Base-by-base conservation (phyloP, 2,113 vertebrate genomes). In the Chelonoidis abingdonii region DNA sequence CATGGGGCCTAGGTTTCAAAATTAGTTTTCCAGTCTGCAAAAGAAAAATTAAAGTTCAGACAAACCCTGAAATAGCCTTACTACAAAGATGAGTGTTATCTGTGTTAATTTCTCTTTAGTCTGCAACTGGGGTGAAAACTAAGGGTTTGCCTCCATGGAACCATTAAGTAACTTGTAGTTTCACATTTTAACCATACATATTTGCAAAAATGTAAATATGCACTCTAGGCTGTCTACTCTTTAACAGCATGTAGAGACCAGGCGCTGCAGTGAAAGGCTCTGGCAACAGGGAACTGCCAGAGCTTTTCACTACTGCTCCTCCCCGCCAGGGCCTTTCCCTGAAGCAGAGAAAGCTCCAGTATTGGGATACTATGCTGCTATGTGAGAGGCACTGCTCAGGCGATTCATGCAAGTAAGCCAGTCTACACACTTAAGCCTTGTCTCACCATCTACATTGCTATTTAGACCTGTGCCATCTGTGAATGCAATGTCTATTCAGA, bases 1-100 rank as follows among this genome's bases (percentile, higher is more conserved):
- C 99, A 57, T 99, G 99, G 80, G 99, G 99, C 93, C 99, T 98
- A 76, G 99, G 99, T 97, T 99, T 99, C 95, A 99, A 98, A 98
- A 99, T 99, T 90, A 99, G 98, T 96, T 99, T 99, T 96, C 99
- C 99, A 93, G 99, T 99, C 99, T 99, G 98, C 44, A 92, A 98
- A 94, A 97, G 31, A 89, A 85, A 88, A 85, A 54, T 52, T 5
- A 87, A 65, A 29, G 53, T 82, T 89, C 59, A 88, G 56, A 41
- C 1, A 47, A 78, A 93, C 14, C 16, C 31, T 25, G 24, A 27
- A 89, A 50, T 17, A 25, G 10, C 11, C 27, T 59, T 59, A 25
- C 25, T 27, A 59, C 5, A 59, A 59, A 53, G 10, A 10, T 59
- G 25, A 59, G 29, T 59, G 57, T n/a, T 69, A n/a, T 31, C 31